phyloP scores from a whole-genome alignment of 2,888 invertebrate species.

The Phortica okadai region DNA sequence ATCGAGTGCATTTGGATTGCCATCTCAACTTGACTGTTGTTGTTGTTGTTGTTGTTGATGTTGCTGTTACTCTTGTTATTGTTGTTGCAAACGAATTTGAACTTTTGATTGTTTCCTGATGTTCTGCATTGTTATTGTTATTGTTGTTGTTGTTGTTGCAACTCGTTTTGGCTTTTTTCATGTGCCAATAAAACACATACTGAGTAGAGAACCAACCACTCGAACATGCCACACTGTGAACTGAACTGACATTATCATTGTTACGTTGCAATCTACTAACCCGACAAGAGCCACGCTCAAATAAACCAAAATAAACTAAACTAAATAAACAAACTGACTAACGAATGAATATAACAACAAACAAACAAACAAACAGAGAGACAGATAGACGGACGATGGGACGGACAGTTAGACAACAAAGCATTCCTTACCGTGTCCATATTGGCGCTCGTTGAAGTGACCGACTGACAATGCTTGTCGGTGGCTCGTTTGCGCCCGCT shows the following conservation, averaged over 20 bases:
- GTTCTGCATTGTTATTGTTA: slow-evolving; percentile 29
- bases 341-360: slow-evolving; percentile 3
- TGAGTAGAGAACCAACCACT: slow-evolving; percentile 42
- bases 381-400: neutral
- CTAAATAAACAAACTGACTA: slow-evolving; percentile 14
- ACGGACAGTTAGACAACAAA: slow-evolving; percentile 33
- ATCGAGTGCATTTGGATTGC: neutral
- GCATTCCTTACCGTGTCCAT: slow-evolving; percentile 8
- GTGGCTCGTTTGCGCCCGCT: neutral
- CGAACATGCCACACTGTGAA: slow-evolving; percentile 22
- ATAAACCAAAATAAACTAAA: slow-evolving; percentile 25
- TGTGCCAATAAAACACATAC: slow-evolving; percentile 49
- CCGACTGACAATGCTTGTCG: too few relatives aligned
- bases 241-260: slow-evolving; percentile 32
- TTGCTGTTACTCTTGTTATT: neutral
- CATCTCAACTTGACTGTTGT: neutral
- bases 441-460: neutral
- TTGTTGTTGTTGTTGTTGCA: slow-evolving; percentile 45
- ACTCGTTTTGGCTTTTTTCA: slow-evolving; percentile 19
- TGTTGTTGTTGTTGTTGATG: slow-evolving; percentile 8
- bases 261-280: slow-evolving; percentile 53
- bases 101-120: slow-evolving; percentile 22
- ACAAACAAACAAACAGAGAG: slow-evolving; percentile 25
- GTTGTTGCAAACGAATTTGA: slow-evolving; percentile 22
- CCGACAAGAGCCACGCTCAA: slow-evolving; percentile 42